Evolutionary conservation across 2,888 invertebrate genomes (phyloP).

Genomic region (Psylliodes chrysocephalus): DNA sequence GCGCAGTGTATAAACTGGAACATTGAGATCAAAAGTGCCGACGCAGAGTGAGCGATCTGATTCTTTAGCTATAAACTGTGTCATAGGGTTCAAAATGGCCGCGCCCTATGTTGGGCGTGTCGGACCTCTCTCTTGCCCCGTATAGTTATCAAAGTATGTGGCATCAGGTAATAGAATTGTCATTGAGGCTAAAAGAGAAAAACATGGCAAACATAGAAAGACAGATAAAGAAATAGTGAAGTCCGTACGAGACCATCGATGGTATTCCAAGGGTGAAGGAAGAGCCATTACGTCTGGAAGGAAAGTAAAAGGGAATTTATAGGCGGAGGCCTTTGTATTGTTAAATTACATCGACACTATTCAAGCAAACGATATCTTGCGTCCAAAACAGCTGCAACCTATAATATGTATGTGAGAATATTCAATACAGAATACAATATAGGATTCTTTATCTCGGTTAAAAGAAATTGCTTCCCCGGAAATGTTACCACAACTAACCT

Average conservation of each 20-base stretch:
- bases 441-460: constrained; percentile 4
- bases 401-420: background rate
- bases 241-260: background rate
- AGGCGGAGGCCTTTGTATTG: background rate
- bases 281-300: background rate
- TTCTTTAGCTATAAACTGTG: too few species aligned
- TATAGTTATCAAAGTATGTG: too few species aligned
- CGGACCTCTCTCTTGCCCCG: too few species aligned
- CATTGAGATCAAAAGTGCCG: too few species aligned
- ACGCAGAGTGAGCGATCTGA: too few species aligned
- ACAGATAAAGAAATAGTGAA: background rate
- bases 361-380: background rate
- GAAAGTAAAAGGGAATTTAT: background rate
- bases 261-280: background rate
- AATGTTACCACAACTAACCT: too few species aligned
- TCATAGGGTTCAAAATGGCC: too few species aligned
- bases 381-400: background rate
- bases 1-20: too few species aligned
- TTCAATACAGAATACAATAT: constrained; percentile 1
- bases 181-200: background rate
- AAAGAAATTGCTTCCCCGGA: too few species aligned
- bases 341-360: background rate
- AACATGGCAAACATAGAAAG: constrained; percentile 3
- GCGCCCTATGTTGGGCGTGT: too few species aligned
- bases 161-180: constrained; percentile 1